Conservation (phyloP, 2,888 invertebrate species). For the Conchocele bisecta region DNA sequence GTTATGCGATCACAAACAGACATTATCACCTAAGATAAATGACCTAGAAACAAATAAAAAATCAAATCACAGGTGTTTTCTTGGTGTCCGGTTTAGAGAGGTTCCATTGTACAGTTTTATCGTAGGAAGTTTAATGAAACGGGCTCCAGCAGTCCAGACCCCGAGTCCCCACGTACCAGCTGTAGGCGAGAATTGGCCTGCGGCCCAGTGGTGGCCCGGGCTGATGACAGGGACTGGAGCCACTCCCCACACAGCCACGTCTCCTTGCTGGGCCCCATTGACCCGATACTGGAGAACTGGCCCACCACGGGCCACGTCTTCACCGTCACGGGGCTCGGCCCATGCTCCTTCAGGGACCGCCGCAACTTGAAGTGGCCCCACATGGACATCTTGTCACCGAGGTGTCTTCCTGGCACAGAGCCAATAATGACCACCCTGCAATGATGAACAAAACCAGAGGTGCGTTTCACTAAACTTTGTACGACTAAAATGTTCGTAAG, state of each 20-base stretch:
- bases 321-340: conserved; percentile 83
- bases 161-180: conserved; percentile 78
- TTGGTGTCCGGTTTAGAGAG: no score
- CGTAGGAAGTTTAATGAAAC: no score
- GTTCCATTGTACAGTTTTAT: no score
- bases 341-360: conserved; percentile 87
- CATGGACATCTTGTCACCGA: conserved; percentile 84
- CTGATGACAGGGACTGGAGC: conserved; percentile 84
- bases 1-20: no score
- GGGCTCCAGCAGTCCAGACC: no score
- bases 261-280: conserved; percentile 87
- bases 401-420: conserved; percentile 93
- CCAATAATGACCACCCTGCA: conserved; percentile 92
- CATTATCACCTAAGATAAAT: no score
- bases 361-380: conserved; percentile 88
- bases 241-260: conserved; percentile 92
- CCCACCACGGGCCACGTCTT: conserved; percentile 89
- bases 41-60: no score
- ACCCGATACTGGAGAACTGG: conserved; percentile 96
- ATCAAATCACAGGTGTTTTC: no score
- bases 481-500: no score
- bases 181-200: conserved; percentile 59
- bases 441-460: conserved; percentile 14
- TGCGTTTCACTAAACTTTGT: no score
- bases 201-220: conserved; percentile 46